These are phyloP conservation scores for Coregonus sp. DNA, from an alignment of 2,797 vertebrate genomes.

Conservation along the genomic window DNA sequence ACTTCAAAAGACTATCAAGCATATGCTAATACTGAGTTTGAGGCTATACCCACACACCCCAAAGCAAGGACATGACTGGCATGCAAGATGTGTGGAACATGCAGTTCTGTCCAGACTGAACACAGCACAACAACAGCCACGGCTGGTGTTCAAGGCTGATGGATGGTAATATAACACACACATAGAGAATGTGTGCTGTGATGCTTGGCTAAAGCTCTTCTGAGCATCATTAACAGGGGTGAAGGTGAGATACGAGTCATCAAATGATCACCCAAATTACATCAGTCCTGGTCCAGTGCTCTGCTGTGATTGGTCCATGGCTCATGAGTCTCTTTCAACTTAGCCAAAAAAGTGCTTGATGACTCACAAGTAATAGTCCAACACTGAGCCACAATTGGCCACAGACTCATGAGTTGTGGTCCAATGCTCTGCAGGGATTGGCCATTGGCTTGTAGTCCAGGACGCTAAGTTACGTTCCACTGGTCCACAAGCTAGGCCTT, in stretches of 20 bases:
- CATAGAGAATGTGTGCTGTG: constrained; percentile 17
- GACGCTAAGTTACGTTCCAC: constrained; percentile 24
- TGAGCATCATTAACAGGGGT: constrained; percentile 2
- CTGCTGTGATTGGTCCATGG: constrained; percentile 17
- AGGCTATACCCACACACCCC: background rate
- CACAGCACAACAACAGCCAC: constrained; percentile 27
- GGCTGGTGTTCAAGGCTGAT: constrained; percentile 33
- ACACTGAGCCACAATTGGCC: constrained; percentile 17
- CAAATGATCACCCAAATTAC: background rate
- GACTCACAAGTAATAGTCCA: constrained; percentile 7
- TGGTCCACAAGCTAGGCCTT: constrained; percentile 9
- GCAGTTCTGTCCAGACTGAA: constrained; percentile 31
- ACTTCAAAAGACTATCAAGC: background rate
- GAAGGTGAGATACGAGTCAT: background rate
- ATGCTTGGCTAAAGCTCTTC: constrained; percentile 21
- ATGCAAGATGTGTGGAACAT: constrained; percentile 42
- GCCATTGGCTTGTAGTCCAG: constrained; percentile 20
- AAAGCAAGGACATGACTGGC: constrained; percentile 20
- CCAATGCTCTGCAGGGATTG: constrained; percentile 33
- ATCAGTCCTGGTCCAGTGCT: constrained; percentile 3
- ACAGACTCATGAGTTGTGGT: constrained; percentile 21
- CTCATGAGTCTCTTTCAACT: constrained; percentile 5
- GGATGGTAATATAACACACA: constrained; percentile 31
- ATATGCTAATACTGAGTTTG: background rate
- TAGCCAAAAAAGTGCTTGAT: background rate